A percentile compares a stretch with the other conserved stretches of the same genome.
Evolutionary conservation across 92 coral and sea anemone species (phyloP).

Genomic region (Epizoanthus stellaris): DNA sequence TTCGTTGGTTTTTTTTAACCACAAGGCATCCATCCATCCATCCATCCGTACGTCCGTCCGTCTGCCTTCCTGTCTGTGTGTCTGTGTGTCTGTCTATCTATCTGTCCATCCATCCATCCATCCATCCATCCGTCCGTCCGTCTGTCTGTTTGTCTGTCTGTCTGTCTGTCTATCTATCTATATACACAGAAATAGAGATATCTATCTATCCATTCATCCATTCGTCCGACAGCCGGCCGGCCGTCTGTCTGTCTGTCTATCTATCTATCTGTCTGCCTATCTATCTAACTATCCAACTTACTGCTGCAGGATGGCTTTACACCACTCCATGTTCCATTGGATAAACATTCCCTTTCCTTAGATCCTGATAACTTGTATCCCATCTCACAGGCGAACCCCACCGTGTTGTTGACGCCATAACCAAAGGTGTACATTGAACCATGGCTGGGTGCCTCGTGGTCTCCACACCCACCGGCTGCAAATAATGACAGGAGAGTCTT

Average conservation of each 20-base stretch:
- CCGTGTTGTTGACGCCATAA: slow-evolving; percentile 18
- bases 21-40: no score
- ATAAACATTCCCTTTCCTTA: slow-evolving; percentile 19
- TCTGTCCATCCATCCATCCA: not conserved
- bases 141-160: not conserved
- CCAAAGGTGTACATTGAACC: slow-evolving; percentile 5
- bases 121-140: not conserved
- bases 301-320: slow-evolving; percentile 16
- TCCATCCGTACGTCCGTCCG: no score
- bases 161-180: not conserved
- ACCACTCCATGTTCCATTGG: slow-evolving; percentile 30
- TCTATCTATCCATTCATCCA: not conserved
- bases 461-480: slow-evolving; percentile 36
- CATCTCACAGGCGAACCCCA: slow-evolving; percentile 10
- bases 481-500: not conserved
- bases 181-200: not conserved
- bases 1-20: no score
- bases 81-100: no score
- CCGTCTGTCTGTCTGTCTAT: not conserved
- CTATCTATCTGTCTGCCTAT: not conserved
- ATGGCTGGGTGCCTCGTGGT: slow-evolving; percentile 27
- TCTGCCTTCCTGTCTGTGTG: no score
- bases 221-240: not conserved
- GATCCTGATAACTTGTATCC: slow-evolving; percentile 27
- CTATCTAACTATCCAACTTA: not conserved